phyloP scores from a whole-genome alignment of 2,888 invertebrate species.

The Coenonympha arcania region DNA sequence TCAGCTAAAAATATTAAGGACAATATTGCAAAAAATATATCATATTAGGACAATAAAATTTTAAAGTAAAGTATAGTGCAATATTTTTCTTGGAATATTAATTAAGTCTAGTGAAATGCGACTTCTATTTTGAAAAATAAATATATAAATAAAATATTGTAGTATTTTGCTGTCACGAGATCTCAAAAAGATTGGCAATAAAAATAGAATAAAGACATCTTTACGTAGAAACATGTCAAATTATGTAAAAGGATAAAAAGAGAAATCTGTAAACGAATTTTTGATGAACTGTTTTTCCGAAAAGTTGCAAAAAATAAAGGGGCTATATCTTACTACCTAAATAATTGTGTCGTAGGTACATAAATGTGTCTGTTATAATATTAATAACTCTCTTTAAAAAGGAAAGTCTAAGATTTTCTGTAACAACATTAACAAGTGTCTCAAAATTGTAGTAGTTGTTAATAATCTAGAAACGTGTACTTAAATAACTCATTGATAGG shows the following conservation, averaged over 20 bases:
- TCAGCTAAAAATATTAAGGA: not conserved
- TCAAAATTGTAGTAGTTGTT: not conserved
- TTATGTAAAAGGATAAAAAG: not conserved
- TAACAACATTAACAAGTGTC: not conserved
- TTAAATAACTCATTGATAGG: not conserved
- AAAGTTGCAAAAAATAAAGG: not conserved
- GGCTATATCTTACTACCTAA: not conserved
- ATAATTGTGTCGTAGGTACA: not conserved
- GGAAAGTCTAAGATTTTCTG: not conserved
- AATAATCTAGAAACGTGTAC: not conserved
- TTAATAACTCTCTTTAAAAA: not conserved
- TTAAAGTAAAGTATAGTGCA: constrained; percentile 4
- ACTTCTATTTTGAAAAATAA: constrained; percentile 13
- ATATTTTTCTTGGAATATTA: constrained; percentile 7
- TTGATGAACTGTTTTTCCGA: not conserved
- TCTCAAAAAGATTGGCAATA: constrained; percentile 13
- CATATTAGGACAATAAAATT: constrained; percentile 17
- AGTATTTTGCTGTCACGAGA: not conserved
- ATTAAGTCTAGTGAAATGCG: constrained; percentile 24
- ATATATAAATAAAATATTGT: not conserved
- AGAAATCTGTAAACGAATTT: too few relatives aligned
- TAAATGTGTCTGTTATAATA: not conserved
- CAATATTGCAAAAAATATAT: not conserved
- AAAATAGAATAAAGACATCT: not conserved
- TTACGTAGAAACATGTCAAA: not conserved